Conservation (phyloP, 2,888 invertebrate species). For the Phengaris arion region DNA sequence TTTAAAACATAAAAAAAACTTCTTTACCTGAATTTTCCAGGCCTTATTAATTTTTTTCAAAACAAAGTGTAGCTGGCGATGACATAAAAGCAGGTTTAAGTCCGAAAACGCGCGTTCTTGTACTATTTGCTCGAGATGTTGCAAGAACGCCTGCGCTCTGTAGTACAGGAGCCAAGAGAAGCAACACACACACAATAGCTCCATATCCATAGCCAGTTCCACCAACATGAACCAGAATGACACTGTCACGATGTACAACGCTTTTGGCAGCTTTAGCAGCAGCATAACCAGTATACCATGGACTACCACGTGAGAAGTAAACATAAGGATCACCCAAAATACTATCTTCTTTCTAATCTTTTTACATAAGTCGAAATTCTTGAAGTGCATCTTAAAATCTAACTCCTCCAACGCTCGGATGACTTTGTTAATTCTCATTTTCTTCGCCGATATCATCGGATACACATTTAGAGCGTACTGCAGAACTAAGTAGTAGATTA, state of each 20-base stretch:
- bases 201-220: conserved; percentile 12
- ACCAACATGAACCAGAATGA: neutral
- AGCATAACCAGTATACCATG: neutral
- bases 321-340: neutral
- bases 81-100: conserved; percentile 1
- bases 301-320: neutral
- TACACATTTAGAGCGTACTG: neutral
- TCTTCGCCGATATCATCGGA: conserved; percentile 8
- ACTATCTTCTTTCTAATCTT: neutral
- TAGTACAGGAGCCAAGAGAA: conserved; percentile 1
- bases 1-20: neutral
- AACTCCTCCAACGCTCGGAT: neutral
- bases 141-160: conserved; percentile 3
- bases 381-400: conserved; percentile 8
- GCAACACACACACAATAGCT: neutral
- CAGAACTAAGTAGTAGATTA: neutral
- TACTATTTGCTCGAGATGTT: neutral
- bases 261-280: neutral
- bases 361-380: neutral
- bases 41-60: conserved; percentile 22
- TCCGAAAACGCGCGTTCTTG: neutral
- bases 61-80: conserved; percentile 20
- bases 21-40: conserved; percentile 15
- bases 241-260: neutral
- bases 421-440: conserved; percentile 7